Evolutionary conservation across 2,888 invertebrate genomes (phyloP).

Genomic region (Drosophila cognata): DNA sequence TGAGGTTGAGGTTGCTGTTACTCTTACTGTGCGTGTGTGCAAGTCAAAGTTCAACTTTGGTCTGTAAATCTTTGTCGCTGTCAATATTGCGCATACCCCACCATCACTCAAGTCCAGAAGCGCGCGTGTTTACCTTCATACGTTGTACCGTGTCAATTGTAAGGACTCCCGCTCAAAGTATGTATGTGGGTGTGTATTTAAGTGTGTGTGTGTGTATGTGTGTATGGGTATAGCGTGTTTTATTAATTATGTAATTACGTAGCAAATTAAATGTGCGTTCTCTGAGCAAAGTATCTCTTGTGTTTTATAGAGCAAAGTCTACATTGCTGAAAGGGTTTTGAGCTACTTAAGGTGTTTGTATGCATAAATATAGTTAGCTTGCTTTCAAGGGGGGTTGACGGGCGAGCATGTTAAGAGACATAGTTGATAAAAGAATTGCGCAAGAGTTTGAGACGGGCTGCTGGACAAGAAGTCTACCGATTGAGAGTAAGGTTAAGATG

Average conservation of each 20-base stretch:
- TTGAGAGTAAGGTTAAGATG: conserved; percentile 13
- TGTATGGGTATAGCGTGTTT: conserved; percentile 47
- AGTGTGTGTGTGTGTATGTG: conserved; percentile 14
- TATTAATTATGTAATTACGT: conserved; percentile 76
- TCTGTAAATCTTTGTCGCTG: conserved; percentile 71
- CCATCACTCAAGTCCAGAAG: conserved; percentile 47
- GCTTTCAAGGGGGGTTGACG: conserved; percentile 20
- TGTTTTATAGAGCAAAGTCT: conserved; percentile 41
- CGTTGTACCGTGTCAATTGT: conserved; percentile 21
- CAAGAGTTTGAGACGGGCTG: conserved; percentile 18
- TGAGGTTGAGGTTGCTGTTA: conserved; percentile 26
- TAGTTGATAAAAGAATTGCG: conserved; percentile 33
- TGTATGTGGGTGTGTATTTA: conserved; percentile 9
- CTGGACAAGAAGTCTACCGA: conserved; percentile 15
- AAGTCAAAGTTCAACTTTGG: conserved; percentile 65
- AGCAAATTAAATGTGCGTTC: conserved; percentile 70
- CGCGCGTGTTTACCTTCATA: conserved; percentile 55
- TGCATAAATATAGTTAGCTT: conserved; percentile 62
- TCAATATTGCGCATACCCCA: conserved; percentile 76
- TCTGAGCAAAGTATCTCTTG: conserved; percentile 34
- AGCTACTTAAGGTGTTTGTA: conserved; percentile 60
- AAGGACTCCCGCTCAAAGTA: neutral
- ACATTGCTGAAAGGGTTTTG: conserved; percentile 30
- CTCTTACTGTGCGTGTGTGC: conserved; percentile 38
- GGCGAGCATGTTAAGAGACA: conserved; percentile 23